Evolutionary conservation across 1,140 invertebrate genomes (phyloP), one percentile per base, ranked within the genome.

Genomic region (Diuraphis noxia): DNA sequence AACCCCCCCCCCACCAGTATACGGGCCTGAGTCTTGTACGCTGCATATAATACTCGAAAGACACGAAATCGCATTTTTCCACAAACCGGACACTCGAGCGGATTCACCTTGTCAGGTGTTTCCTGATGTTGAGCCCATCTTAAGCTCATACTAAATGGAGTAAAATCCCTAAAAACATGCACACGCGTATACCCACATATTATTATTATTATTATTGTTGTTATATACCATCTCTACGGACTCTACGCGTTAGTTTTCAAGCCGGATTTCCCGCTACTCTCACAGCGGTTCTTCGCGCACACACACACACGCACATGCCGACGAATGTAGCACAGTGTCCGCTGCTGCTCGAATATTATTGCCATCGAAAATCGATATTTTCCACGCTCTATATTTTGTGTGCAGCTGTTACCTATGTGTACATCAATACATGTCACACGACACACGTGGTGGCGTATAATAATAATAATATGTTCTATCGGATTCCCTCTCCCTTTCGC

Each of bases 161-260:
- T n/a, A 85, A 85, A 8, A 49, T n/a, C 41, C 19, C 41, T 85
- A 43, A 84, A 41, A 41, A 34, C 84, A 23, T 5, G 43, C 84
- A 43, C 56, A n/a, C n/a, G 41, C 41, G 30, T 41, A n/a, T n/a
- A 49, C 46, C 13, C 19, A 82, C 23, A 84, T 13, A 81, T 81
- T 17, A n/a, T 43, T 84, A 85, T 46, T 85, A 49, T 6, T 63
- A 63, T 63, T 17, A 36, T 36, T 77, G 38, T 38, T 79, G 21
- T 1, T 38, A 79, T 79, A 23, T 41, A 36, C 84, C 84, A 43
- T n/a, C 41, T 34, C n/a, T 34, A 46, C n/a, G n/a, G n/a, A n/a
- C n/a, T n/a, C n/a, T n/a, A 85, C 84, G 84, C n/a, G 84, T 85
- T 34, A 84, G n/a, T 30, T 40, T n/a, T 85, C 82, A 85, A 85